phyloP scores from a whole-genome alignment of 2,797 vertebrate species.

The Ambastaia sidthimunki region DNA sequence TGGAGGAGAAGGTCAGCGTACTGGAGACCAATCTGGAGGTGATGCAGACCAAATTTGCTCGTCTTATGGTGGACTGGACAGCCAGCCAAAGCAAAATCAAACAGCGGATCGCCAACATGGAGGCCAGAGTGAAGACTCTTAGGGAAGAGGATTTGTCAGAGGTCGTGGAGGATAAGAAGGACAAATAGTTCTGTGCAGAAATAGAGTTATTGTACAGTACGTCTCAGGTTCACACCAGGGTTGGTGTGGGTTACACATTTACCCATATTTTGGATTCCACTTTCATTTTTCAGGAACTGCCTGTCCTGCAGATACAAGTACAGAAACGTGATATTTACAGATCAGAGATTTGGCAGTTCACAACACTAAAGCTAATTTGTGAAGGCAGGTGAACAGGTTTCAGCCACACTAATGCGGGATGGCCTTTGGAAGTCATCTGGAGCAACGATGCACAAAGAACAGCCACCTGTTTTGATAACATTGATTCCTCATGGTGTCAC shows the following conservation, averaged over 20 bases:
- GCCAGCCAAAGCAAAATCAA: constrained; percentile 85
- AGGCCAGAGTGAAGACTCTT: constrained; percentile 78
- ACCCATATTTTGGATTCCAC: constrained; percentile 5
- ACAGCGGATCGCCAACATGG: constrained; percentile 86
- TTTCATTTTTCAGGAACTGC: neutral
- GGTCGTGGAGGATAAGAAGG: constrained; percentile 62
- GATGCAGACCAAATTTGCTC: constrained; percentile 81
- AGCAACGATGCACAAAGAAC: neutral
- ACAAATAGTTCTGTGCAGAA: constrained; percentile 44
- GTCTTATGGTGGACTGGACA: constrained; percentile 80
- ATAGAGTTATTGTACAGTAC: constrained; percentile 2
- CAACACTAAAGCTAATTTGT: constrained; percentile 32
- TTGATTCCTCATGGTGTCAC: neutral
- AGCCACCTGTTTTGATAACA: neutral
- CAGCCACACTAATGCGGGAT: constrained; percentile 23
- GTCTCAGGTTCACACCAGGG: constrained; percentile 2
- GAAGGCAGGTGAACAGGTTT: constrained; percentile 10
- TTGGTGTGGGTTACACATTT: neutral
- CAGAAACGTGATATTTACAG: constrained; percentile 32
- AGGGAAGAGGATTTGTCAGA: constrained; percentile 49
- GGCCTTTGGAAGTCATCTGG: neutral
- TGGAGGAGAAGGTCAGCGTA: constrained; percentile 83
- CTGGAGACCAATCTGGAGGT: constrained; percentile 81
- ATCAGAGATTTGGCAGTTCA: constrained; percentile 33
- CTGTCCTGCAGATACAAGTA: constrained; percentile 1